These are phyloP conservation scores for Trichogramma evanescens DNA, from an alignment of 2,888 invertebrate species.

Conservation along the genomic window DNA sequence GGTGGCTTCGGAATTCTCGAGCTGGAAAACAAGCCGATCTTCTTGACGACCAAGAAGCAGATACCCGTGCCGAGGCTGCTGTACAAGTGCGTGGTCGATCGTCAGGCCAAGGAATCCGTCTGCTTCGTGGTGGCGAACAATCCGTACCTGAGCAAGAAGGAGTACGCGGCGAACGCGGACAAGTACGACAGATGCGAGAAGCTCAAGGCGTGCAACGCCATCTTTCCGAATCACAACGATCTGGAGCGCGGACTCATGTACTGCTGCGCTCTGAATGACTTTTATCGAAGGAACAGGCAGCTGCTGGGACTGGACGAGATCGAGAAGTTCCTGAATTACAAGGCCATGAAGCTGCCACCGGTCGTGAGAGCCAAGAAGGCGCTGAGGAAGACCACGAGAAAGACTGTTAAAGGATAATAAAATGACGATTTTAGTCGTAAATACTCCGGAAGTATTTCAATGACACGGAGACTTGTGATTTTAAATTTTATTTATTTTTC, in stretches of 20 bases:
- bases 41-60: background rate
- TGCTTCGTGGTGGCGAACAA: slow-evolving; percentile 53
- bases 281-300: background rate
- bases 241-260: slow-evolving; percentile 2
- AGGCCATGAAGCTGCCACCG: background rate
- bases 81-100: slow-evolving; percentile 57
- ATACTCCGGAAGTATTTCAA: too few species aligned
- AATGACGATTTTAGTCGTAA: too few species aligned
- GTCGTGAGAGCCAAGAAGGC: too few species aligned
- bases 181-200: slow-evolving; percentile 1
- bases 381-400: too few species aligned
- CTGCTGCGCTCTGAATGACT: slow-evolving; percentile 8
- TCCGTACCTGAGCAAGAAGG: background rate
- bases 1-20: slow-evolving; percentile 4
- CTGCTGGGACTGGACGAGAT: slow-evolving; percentile 9
- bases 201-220: background rate
- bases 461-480: too few species aligned
- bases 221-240: background rate
- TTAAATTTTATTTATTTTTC: too few species aligned
- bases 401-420: too few species aligned
- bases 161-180: background rate
- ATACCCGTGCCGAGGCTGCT: slow-evolving; percentile 54
- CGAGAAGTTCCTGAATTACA: background rate
- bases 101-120: slow-evolving; percentile 49
- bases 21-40: slow-evolving; percentile 3